Evolutionary conservation across 2,797 vertebrate species (phyloP), one percentile per base, ranked within the genome.

Genomic region (Ambastaia sidthimunki): DNA sequence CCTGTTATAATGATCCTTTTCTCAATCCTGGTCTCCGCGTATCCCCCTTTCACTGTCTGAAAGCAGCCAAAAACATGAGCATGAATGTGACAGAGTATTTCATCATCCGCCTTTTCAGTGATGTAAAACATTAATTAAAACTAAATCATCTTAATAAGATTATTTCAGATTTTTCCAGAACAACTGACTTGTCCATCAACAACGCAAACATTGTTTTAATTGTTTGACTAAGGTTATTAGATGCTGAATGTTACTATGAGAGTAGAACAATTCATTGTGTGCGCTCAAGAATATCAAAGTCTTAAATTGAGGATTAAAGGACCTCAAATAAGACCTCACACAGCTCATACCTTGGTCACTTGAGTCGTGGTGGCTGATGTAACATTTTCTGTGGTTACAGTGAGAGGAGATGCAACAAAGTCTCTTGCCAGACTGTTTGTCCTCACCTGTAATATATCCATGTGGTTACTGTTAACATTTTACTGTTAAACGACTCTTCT

Each of bases 21-120:
- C 92, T 99, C 98, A n/a, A 99, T 99, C 83, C 98, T 95, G 1
- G 98, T 99, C 91, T 99, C 98, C 0, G 97, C 98, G 92, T 97
- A 99, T n/a, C 98, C 97, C 79, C 97, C 98, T 94, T 99, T 99
- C 89, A 98, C 98, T 88, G 98, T 98, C 98, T 98, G 91, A 5
- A 83, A 74, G 12, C 7, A 50, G 67, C 50, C 0, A 19, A 59
- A 71, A 2, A 23, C 2, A 34, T 18, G 11, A 13, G 4, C 23
- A 7, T 13, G 19, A 44, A 0, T 41, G 6, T 4, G 4, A 60
- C 55, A 18, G 21, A 12, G 54, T 0, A 59, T 72, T 23, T 23
- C 34, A 44, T 72, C 34, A 73, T 41, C 71, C 47, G 21, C 4
- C 21, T 34, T 41, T 72, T 54, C 9, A 4, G 12, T 71, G 34